Conservation (phyloP, 2,888 invertebrate genomes). For the Papilio protenor region DNA sequence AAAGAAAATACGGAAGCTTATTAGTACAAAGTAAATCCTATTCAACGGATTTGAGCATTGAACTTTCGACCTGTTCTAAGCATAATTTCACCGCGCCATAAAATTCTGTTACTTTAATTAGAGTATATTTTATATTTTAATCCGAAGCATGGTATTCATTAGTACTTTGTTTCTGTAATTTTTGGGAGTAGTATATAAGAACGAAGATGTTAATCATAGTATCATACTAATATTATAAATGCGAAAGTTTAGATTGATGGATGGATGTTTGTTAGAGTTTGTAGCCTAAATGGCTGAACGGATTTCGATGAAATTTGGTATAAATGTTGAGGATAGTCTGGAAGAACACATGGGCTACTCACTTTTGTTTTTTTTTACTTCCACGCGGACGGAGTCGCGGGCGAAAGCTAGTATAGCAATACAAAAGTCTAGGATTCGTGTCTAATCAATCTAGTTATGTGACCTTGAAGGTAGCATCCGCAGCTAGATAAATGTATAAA, state of each 20-base stretch:
- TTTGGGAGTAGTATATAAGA: not conserved
- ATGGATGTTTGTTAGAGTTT: no score
- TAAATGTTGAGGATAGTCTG: no score
- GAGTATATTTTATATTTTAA: not conserved
- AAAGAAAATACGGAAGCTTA: conserved; percentile 14
- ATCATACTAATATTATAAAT: no score
- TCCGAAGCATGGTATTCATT: not conserved
- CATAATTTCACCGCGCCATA: not conserved
- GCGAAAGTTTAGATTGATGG: no score
- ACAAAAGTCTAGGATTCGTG: not conserved
- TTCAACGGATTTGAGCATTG: conserved; percentile 6
- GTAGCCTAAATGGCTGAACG: no score
- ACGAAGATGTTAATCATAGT: no score
- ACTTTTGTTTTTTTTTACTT: no score
- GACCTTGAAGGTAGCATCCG: conserved; percentile 2
- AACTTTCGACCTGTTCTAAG: conserved; percentile 5
- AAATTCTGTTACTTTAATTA: not conserved
- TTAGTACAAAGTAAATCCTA: not conserved
- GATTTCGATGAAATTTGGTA: no score
- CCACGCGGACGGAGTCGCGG: no score
- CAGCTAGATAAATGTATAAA: not conserved
- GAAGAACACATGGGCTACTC: no score
- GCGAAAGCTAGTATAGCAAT: not conserved
- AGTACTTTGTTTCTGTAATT: not conserved
- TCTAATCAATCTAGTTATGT: not conserved